These are phyloP conservation scores for Liposcelis brunnea DNA, from an alignment of 2,888 invertebrate species.

Conservation along the genomic window DNA sequence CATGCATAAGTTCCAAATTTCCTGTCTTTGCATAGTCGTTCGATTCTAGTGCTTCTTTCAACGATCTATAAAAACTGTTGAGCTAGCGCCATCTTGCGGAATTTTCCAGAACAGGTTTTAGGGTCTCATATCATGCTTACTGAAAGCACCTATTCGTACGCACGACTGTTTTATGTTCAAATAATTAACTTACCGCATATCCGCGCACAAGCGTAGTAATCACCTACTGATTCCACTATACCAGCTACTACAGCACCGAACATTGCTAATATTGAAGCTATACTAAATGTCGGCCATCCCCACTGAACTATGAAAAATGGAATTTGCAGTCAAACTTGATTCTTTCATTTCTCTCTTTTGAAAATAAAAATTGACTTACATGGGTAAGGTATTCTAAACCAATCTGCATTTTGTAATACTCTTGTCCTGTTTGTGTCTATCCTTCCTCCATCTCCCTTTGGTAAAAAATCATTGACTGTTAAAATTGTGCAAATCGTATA, in stretches of 20 bases:
- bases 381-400: slow-evolving; percentile 69
- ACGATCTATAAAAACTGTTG: background rate
- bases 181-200: slow-evolving; percentile 60
- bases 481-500: slow-evolving; percentile 57
- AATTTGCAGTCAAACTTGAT: background rate
- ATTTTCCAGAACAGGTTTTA: background rate
- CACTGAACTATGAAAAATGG: slow-evolving; percentile 44
- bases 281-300: slow-evolving; percentile 52
- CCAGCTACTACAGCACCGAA: slow-evolving; percentile 61
- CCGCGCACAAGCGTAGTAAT: slow-evolving; percentile 78
- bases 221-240: slow-evolving; percentile 68
- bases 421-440: slow-evolving; percentile 50
- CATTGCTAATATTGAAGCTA: slow-evolving; percentile 55
- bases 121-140: background rate
- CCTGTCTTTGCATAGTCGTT: no score
- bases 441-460: slow-evolving; percentile 47
- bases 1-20: background rate
- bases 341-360: background rate
- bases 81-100: background rate
- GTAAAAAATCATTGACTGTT: slow-evolving; percentile 44
- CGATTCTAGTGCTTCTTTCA: background rate
- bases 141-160: no score
- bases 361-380: slow-evolving; percentile 27
- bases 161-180: no score
- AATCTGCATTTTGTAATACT: slow-evolving; percentile 53